Percentiles rank a stretch among this genome's conserved stretches.
These are phyloP conservation scores for Mola mola DNA, from an alignment of 2,113 vertebrate genomes.

Conservation along the genomic window DNA sequence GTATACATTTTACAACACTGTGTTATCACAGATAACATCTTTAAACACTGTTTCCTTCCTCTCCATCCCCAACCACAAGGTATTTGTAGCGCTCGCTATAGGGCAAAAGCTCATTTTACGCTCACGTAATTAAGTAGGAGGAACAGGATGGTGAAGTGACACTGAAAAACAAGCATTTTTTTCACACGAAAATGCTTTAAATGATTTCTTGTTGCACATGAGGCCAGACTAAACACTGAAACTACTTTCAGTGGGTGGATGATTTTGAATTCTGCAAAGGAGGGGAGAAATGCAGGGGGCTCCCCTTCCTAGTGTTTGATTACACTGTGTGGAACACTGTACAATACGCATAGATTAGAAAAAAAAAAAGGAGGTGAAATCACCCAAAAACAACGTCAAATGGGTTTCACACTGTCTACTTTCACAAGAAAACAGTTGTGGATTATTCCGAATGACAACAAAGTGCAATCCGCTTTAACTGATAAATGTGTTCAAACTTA, in stretches of 20 bases:
- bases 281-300: slow-evolving; percentile 76
- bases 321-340: slow-evolving; percentile 19
- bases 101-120: background rate
- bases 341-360: background rate
- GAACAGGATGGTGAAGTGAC: background rate
- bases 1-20: background rate
- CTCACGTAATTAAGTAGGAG: background rate
- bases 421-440: background rate
- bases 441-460: background rate
- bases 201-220: slow-evolving; percentile 17
- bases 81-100: background rate
- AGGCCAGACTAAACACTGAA: slow-evolving; percentile 47
- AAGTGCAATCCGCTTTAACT: background rate
- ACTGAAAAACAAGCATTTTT: background rate
- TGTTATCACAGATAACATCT: slow-evolving; percentile 23
- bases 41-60: slow-evolving; percentile 36
- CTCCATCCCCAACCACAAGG: slow-evolving; percentile 11
- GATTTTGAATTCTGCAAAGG: slow-evolving; percentile 57
- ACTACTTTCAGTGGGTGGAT: slow-evolving; percentile 63
- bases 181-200: background rate
- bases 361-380: slow-evolving; percentile 15
- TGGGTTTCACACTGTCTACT: background rate
- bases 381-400: slow-evolving; percentile 9
- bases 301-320: slow-evolving; percentile 61
- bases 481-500: background rate